Conservation (phyloP, 2,888 invertebrate genomes). For the Notocelia uddmanniana region DNA sequence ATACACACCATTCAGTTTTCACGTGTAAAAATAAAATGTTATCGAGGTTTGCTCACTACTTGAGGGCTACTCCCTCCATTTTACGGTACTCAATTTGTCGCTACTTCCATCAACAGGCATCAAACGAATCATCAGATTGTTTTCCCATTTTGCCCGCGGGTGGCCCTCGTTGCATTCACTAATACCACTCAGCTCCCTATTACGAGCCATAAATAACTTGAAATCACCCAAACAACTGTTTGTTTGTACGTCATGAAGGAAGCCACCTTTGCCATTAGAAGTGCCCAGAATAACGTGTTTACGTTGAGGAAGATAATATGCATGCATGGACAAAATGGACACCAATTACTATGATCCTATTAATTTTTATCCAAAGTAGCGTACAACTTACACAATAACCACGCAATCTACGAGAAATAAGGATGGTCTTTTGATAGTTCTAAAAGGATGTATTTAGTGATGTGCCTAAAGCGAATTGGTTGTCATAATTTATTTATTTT, state of each 20-base stretch:
- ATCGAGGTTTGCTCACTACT: no score
- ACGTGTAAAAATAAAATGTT: no score
- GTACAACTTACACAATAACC: no score
- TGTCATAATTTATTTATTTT: no score
- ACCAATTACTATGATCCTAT: no score
- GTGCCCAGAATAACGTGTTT: slow-evolving; percentile 29
- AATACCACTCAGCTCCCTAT: slow-evolving; percentile 35
- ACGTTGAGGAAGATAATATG: slow-evolving; percentile 10
- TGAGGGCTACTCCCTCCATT: no score
- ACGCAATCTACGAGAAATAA: no score
- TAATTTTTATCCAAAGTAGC: no score
- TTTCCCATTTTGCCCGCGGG: slow-evolving; percentile 16
- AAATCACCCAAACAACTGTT: slow-evolving; percentile 31
- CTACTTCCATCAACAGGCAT: slow-evolving; percentile 13
- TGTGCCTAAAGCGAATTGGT: no score
- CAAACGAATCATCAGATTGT: slow-evolving; percentile 18
- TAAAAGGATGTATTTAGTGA: no score
- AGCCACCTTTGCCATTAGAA: slow-evolving; percentile 35
- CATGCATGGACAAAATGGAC: neutral
- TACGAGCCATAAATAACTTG: slow-evolving; percentile 33
- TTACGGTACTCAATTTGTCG: slow-evolving; percentile 1
- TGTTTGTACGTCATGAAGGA: slow-evolving; percentile 34
- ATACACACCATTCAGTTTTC: no score
- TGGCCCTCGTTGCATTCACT: slow-evolving; percentile 27
- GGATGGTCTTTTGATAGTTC: no score